Conservation (phyloP, 2,113 vertebrate genomes). For the Dendropsophus ebraccatus region DNA sequence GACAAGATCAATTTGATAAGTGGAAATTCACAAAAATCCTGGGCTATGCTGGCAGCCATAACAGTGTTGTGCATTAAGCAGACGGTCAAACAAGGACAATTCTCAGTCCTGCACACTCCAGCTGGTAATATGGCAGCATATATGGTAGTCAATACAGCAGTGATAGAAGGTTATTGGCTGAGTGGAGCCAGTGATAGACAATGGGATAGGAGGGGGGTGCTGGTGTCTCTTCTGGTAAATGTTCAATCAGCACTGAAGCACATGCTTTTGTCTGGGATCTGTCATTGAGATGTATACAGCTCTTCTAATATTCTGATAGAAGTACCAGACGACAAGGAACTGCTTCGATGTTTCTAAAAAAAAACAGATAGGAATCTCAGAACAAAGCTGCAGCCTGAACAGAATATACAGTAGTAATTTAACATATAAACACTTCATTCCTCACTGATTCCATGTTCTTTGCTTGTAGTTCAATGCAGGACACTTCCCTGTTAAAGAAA, state of each 20-base stretch:
- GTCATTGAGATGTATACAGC: constrained; percentile 9
- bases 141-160: not conserved
- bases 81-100: constrained; percentile 55
- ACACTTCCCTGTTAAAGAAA: not conserved
- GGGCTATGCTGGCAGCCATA: constrained; percentile 21
- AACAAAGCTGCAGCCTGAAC: constrained; percentile 1
- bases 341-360: not conserved
- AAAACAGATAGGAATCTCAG: no score
- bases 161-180: not conserved
- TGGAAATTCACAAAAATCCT: not conserved
- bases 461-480: constrained; percentile 25
- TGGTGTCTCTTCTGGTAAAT: constrained; percentile 8
- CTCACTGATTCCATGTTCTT: not conserved
- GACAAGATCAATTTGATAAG: constrained; percentile 3
- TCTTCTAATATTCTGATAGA: not conserved
- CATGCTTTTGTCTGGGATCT: constrained; percentile 9
- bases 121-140: constrained; percentile 21
- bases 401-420: constrained; percentile 16
- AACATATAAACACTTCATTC: constrained; percentile 27
- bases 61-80: constrained; percentile 8
- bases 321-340: constrained; percentile 14
- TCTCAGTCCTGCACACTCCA: constrained; percentile 18
- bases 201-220: not conserved
- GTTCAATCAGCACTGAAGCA: not conserved
- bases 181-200: not conserved